phyloP scores from a whole-genome alignment of 2,888 invertebrate species.

The Conchocele bisecta region DNA sequence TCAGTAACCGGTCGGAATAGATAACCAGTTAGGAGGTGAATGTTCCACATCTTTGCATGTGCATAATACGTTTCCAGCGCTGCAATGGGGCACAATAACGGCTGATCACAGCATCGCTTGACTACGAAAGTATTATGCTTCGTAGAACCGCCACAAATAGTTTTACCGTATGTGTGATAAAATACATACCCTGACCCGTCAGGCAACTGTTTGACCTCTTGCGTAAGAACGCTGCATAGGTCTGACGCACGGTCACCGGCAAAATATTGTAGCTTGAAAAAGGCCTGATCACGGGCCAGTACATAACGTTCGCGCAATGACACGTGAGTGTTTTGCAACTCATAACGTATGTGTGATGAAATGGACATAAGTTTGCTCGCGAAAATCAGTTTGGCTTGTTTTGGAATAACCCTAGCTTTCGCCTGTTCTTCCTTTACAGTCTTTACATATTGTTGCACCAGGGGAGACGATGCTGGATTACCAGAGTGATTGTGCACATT shows the following conservation, averaged over 20 bases:
- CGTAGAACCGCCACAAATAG: conserved; percentile 13
- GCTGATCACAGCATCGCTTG: conserved; percentile 24
- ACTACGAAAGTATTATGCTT: conserved; percentile 36
- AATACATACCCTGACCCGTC: conserved; percentile 30
- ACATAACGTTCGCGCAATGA: not conserved
- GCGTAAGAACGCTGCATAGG: not conserved
- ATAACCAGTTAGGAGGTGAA: conserved; percentile 21
- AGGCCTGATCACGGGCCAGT: not conserved
- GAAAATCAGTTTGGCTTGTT: conserved; percentile 11
- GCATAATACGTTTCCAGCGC: conserved; percentile 22
- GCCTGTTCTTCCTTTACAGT: conserved; percentile 32
- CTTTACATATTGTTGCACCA: conserved; percentile 26
- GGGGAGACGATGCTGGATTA: conserved; percentile 33
- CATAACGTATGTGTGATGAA: conserved; percentile 7
- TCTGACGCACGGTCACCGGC: not conserved
- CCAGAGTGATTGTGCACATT: not conserved
- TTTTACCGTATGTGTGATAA: conserved; percentile 42
- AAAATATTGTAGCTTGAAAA: not conserved
- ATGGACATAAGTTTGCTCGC: not conserved
- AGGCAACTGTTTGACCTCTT: conserved; percentile 17
- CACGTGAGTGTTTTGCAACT: not conserved
- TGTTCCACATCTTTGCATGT: not conserved
- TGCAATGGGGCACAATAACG: conserved; percentile 22
- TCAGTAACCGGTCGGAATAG: conserved; percentile 28
- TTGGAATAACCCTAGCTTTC: conserved; percentile 20